Percentiles rank a stretch among this genome's conserved stretches.
phyloP scores from a whole-genome alignment of 2,113 vertebrate genomes.

The Pelodiscus sinensis region DNA sequence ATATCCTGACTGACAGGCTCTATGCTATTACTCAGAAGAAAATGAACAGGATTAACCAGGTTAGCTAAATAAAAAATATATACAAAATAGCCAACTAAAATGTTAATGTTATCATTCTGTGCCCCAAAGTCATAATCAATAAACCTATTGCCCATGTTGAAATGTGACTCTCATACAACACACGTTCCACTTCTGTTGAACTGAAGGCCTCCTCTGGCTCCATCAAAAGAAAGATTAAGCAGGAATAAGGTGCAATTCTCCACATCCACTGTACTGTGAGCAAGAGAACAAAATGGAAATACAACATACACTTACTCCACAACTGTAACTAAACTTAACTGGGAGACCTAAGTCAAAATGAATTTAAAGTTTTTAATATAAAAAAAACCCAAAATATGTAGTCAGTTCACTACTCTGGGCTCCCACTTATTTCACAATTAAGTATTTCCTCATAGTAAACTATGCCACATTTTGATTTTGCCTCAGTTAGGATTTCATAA shows the following conservation, averaged over 20 bases:
- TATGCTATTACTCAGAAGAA: background rate
- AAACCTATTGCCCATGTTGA: background rate
- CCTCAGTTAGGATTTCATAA: background rate
- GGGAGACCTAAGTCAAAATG: background rate
- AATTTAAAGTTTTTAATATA: background rate
- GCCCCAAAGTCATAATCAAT: background rate
- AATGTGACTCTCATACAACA: background rate
- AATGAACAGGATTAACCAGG: background rate
- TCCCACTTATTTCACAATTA: background rate
- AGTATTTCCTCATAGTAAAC: background rate
- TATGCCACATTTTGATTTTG: constrained; percentile 8
- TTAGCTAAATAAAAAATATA: background rate
- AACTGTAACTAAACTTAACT: background rate
- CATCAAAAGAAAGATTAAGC: background rate
- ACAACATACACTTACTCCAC: background rate
- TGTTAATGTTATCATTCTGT: background rate
- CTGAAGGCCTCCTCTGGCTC: background rate
- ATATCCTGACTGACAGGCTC: background rate
- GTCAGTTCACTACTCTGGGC: background rate
- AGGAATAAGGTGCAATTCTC: background rate
- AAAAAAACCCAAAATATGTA: background rate
- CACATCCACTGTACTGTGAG: background rate
- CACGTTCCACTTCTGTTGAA: background rate
- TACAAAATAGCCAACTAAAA: background rate
- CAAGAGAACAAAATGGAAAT: background rate